phyloP scores from a whole-genome alignment of 2,888 invertebrate genomes.

The Amphimallon solstitiale region DNA sequence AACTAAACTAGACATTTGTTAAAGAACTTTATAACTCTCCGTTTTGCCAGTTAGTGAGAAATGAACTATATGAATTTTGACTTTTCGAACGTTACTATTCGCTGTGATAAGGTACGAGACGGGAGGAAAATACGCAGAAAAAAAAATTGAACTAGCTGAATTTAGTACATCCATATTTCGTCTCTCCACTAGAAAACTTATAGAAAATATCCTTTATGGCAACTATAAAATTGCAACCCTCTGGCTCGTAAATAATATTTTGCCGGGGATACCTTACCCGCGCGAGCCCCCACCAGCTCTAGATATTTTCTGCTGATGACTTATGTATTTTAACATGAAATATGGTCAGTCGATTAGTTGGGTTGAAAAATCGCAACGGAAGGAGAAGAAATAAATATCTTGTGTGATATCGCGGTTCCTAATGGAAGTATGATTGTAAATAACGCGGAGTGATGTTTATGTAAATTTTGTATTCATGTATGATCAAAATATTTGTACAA shows the following conservation, averaged over 20 bases:
- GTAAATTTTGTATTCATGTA: too few species aligned
- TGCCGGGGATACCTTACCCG: slow-evolving; percentile 2
- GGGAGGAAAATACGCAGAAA: neutral
- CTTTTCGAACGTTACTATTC: neutral
- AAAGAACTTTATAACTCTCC: slow-evolving; percentile 8
- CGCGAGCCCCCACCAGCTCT: slow-evolving; percentile 6
- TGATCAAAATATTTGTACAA: too few species aligned
- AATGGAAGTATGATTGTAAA: too few species aligned
- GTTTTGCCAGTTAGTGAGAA: neutral
- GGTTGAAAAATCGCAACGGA: slow-evolving; percentile 4
- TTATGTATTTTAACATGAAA: slow-evolving; percentile 17
- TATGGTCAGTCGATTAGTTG: slow-evolving; percentile 8
- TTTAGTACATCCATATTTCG: slow-evolving; percentile 26
- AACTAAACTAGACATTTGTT: slow-evolving; percentile 14
- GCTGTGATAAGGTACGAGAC: too few species aligned
- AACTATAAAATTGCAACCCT: slow-evolving; percentile 28
- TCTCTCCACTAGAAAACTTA: slow-evolving; percentile 2
- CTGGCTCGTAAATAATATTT: slow-evolving; percentile 24
- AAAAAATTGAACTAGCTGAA: slow-evolving; percentile 16
- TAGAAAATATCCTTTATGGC: slow-evolving; percentile 28
- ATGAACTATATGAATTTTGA: slow-evolving; percentile 16
- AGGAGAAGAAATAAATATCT: slow-evolving; percentile 11
- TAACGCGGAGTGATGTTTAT: too few species aligned
- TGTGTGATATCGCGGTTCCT: neutral
- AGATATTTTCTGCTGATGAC: slow-evolving; percentile 21